Conservation (phyloP, 2,797 vertebrate species). For the Euphonia xanthogaster region DNA sequence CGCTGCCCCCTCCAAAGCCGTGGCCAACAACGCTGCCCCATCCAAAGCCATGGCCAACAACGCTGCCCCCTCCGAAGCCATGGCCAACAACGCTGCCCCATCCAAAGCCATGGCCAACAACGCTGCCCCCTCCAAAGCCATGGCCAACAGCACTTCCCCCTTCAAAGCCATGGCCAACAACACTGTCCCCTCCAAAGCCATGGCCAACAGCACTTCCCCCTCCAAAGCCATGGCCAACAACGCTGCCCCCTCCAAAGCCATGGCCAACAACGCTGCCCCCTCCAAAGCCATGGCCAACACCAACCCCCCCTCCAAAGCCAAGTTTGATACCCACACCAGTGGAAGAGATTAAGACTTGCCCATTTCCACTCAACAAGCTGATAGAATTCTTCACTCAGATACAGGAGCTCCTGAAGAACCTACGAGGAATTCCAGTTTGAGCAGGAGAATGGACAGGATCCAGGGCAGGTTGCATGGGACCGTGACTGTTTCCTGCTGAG, state of each 20-base stretch:
- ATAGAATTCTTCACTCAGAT: not conserved
- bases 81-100: fast-evolving
- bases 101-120: not conserved
- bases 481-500: fast-evolving
- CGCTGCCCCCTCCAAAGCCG: not conserved
- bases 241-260: fast-evolving
- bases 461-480: not conserved
- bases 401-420: not conserved
- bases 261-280: no score
- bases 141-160: fast-evolving
- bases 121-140: fast-evolving
- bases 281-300: fast-evolving
- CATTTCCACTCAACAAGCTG: not conserved
- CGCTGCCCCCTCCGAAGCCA: fast-evolving
- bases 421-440: not conserved
- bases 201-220: fast-evolving
- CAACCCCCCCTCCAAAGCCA: not conserved
- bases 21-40: fast-evolving
- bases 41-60: fast-evolving
- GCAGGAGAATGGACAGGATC: not conserved
- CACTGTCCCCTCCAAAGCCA: fast-evolving
- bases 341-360: not conserved
- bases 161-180: no score
- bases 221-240: not conserved
- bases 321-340: not conserved